Percentiles rank a stretch among this genome's conserved stretches.
phyloP scores from a whole-genome alignment of 2,888 invertebrate species.

The Lasioglossum morio region DNA sequence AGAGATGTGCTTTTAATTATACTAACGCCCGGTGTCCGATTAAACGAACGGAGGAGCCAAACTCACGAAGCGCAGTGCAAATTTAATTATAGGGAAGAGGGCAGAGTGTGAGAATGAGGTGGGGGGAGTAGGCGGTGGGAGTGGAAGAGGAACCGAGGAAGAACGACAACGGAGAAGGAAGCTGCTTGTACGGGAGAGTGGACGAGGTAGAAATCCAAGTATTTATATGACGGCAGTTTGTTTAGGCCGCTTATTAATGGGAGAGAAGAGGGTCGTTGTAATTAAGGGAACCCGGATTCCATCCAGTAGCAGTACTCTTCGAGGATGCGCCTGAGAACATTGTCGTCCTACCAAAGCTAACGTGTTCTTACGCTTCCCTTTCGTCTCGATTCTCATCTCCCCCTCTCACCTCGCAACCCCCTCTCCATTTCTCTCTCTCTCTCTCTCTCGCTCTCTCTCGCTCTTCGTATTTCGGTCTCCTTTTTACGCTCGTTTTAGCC shows the following conservation, averaged over 20 bases:
- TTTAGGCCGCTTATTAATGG: constrained; percentile 83
- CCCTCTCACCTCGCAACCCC: background rate
- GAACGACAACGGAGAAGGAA: constrained; percentile 44
- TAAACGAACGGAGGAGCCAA: constrained; percentile 79
- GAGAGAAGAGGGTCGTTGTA: constrained; percentile 78
- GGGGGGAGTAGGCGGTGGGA: background rate
- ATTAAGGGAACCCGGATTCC: constrained; percentile 80
- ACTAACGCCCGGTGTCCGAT: constrained; percentile 80
- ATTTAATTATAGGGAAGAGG: constrained; percentile 82
- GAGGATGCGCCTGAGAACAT: constrained; percentile 60
- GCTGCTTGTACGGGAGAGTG: constrained; percentile 48
- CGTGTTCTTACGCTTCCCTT: constrained; percentile 58
- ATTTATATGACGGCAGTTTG: constrained; percentile 82
- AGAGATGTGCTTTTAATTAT: constrained; percentile 83
- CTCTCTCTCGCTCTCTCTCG: background rate
- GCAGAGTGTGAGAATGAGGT: constrained; percentile 34
- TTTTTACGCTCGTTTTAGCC: constrained; percentile 16
- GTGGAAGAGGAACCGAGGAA: background rate
- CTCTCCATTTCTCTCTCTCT: too few relatives aligned
- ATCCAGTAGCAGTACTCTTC: constrained; percentile 66
- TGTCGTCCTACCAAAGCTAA: constrained; percentile 45
- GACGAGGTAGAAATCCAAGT: constrained; percentile 77
- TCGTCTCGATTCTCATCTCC: constrained; percentile 37
- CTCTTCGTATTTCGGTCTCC: constrained; percentile 8
- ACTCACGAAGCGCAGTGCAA: constrained; percentile 77